These are phyloP conservation scores for Synanthedon tipuliformis DNA, from an alignment of 2,888 invertebrate species.

Conservation along the genomic window DNA sequence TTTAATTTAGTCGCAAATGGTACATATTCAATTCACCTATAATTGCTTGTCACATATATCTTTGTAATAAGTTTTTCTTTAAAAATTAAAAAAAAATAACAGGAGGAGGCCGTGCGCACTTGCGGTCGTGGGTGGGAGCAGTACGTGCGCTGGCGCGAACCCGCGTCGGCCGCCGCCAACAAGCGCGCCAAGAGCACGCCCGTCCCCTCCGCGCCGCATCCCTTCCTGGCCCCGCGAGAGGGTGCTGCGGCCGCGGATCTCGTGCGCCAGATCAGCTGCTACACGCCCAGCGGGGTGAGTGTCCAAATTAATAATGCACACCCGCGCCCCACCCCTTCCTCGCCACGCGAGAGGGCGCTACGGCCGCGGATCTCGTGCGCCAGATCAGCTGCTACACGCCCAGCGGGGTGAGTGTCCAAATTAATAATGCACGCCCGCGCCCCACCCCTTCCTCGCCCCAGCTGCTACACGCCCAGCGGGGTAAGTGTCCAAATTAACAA, in stretches of 20 bases:
- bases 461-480: too few species aligned
- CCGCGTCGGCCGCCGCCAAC: constrained; percentile 90
- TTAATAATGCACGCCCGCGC: too few species aligned
- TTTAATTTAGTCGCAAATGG: too few species aligned
- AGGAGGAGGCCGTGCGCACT: constrained; percentile 71
- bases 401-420: constrained; percentile 71
- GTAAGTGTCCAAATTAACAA: too few species aligned
- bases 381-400: constrained; percentile 83
- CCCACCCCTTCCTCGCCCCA: too few species aligned
- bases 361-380: constrained; percentile 34
- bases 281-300: constrained; percentile 79
- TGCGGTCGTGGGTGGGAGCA: constrained; percentile 92
- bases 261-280: constrained; percentile 76
- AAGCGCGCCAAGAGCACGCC: constrained; percentile 82
- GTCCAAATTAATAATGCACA: constrained; percentile 22
- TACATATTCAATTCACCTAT: too few species aligned
- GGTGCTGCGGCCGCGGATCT: constrained; percentile 27
- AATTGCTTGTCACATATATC: too few species aligned
- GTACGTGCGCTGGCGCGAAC: constrained; percentile 88
- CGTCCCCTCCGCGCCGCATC: constrained; percentile 73
- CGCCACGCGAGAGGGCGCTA: constrained; percentile 36
- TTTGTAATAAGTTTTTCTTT: too few species aligned
- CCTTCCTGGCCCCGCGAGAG: constrained; percentile 62
- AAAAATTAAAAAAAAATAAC: neutral
- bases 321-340: constrained; percentile 77